Evolutionary conservation across 2,797 vertebrate species (phyloP).

Genomic region (Hypotaenidia okinawae): DNA sequence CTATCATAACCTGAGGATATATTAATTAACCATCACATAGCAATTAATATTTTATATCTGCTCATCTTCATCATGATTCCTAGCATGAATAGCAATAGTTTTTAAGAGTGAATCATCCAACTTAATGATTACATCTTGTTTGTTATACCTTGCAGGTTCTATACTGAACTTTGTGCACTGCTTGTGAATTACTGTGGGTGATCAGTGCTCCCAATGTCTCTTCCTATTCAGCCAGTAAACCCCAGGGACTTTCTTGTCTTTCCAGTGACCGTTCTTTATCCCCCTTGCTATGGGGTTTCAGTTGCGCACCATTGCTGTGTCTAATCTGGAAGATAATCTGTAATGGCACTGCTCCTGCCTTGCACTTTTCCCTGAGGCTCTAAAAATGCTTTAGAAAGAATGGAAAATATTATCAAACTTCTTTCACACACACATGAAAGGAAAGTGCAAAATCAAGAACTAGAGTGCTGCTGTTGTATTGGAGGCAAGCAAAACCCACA

Average conservation of each 20-base stretch:
- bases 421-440: background rate
- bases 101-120: background rate
- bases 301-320: background rate
- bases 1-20: background rate
- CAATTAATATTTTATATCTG: constrained; percentile 6
- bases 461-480: background rate
- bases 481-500: background rate
- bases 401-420: background rate
- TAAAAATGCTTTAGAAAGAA: constrained; percentile 1
- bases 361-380: background rate
- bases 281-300: background rate
- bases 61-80: background rate
- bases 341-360: background rate
- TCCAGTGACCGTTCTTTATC: background rate
- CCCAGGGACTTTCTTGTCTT: background rate
- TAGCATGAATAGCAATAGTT: background rate
- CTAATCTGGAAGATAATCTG: background rate
- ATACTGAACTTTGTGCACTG: background rate
- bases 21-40: background rate
- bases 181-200: background rate
- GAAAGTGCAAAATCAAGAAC: background rate
- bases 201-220: background rate
- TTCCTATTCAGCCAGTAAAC: background rate
- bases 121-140: background rate
- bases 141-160: background rate